Evolutionary conservation across 2,113 vertebrate species (phyloP).

Genomic region (Tringa solitaria): DNA sequence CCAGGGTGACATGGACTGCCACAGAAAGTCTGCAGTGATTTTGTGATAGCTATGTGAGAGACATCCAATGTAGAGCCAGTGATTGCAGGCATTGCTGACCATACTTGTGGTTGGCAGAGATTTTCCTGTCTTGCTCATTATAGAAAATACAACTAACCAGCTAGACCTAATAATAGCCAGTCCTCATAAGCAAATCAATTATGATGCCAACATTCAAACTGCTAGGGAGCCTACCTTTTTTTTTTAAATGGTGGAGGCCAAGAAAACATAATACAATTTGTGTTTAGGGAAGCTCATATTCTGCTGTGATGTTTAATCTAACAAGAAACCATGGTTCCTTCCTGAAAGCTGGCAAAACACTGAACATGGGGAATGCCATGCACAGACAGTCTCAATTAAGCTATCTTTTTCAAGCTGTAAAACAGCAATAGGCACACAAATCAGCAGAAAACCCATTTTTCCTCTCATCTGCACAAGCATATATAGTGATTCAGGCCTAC

Average conservation of each 20-base stretch:
- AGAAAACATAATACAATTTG: background rate
- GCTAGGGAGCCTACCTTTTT: background rate
- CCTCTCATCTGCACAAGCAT: background rate
- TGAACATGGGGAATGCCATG: background rate
- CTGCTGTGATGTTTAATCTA: constrained; percentile 5
- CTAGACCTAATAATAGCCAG: background rate
- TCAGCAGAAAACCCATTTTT: constrained; percentile 21
- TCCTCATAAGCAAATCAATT: background rate
- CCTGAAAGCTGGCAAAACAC: constrained; percentile 40
- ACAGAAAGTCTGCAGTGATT: background rate
- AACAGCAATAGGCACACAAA: constrained; percentile 14
- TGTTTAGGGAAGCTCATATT: constrained; percentile 1
- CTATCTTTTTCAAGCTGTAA: constrained; percentile 34
- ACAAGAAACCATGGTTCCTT: background rate
- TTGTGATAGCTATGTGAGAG: background rate
- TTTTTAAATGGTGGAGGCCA: background rate
- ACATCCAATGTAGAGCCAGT: background rate
- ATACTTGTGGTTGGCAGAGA: background rate
- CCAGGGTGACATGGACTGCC: rapidly evolving
- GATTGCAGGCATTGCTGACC: background rate
- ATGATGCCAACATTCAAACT: background rate
- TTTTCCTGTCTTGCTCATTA: background rate
- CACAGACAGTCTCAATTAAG: constrained; percentile 39
- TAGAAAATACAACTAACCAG: background rate
- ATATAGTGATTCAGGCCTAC: background rate